Base-by-base conservation (phyloP, 2,888 invertebrate genomes). In the Alsophila aescularia region DNA sequence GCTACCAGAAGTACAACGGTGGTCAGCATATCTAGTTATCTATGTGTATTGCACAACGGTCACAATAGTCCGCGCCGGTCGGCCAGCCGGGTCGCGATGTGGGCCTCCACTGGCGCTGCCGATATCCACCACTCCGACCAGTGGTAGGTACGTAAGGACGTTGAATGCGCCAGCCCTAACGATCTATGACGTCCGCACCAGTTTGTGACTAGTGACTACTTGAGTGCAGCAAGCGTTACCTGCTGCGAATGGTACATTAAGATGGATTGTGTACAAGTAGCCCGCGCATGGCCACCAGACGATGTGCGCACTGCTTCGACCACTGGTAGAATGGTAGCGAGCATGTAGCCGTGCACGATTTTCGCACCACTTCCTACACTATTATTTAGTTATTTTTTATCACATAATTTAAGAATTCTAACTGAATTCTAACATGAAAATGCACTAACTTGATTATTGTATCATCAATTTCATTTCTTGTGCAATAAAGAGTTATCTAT, bases 31-130 rank as follows among this genome's bases (percentile, higher is more conserved):
- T 24, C 24, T 24, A 24, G 39, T 45, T 37, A 27, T n/a, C 68
- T 67, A 66, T 66, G 64, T 61, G 42, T 61, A 60, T 85, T 85
- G 75, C 85, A 83, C 83, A 82, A 82, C 69, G 52, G 64, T 67
- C 66, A 62, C 63, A 64, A 69, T 61, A 64, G 70, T 76, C 67
- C 68, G 67, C 69, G 69, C 73, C 71, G 71, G 73, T 78, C 89
- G 85, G 77, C 84, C 85, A 77, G 75, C 85, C 87, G 76, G 76
- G 74, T 72, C 86, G 90, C 86, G 77, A 66, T 77, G 64, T 77
- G 73, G 79, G 75, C 85, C 79, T 75, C 79, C 83, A 90, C 90
- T 90, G 89, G 73, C 73, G 59, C 61, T 55, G 59, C 55, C 32
- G 45, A 64, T 70, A 52, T 59, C 70, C 65, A 68, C 75, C 72